phyloP scores from a whole-genome alignment of 2,797 vertebrate genomes.

The Etheostoma perlongum region DNA sequence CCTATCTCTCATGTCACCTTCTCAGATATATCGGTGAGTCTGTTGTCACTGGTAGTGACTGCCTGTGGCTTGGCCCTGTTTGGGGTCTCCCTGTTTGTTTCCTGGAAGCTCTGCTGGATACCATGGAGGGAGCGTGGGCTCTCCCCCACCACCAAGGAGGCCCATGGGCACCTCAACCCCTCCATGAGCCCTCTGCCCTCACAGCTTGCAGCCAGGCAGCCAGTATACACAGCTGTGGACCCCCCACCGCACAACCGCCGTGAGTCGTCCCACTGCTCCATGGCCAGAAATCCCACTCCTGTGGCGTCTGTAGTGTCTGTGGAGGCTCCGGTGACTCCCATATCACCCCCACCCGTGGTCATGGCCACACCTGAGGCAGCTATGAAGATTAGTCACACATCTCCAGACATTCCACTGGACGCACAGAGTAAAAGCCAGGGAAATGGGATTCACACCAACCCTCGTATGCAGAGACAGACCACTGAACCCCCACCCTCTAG shows the following conservation, averaged over 20 bases:
- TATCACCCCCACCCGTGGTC: slow-evolving; percentile 84
- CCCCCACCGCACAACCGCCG: slow-evolving; percentile 88
- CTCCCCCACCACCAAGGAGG: slow-evolving; percentile 90
- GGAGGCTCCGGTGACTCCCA: slow-evolving; percentile 83
- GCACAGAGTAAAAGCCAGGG: slow-evolving; percentile 87
- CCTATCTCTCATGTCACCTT: slow-evolving; percentile 18
- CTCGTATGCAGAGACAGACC: slow-evolving; percentile 92
- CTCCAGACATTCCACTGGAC: slow-evolving; percentile 94
- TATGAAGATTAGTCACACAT: slow-evolving; percentile 99
- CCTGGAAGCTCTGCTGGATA: slow-evolving; percentile 99
- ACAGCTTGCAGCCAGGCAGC: slow-evolving; percentile 84
- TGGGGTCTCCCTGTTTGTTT: slow-evolving; percentile 97
- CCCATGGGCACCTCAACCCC: slow-evolving; percentile 81
- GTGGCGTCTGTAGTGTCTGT: slow-evolving; percentile 90
- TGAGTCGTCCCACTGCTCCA: slow-evolving; percentile 84
- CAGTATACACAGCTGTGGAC: slow-evolving; percentile 92
- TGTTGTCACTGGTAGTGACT: slow-evolving; percentile 95
- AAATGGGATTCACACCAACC: slow-evolving; percentile 88
- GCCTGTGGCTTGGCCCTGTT: slow-evolving; percentile 97
- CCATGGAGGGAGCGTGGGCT: slow-evolving; percentile 95
- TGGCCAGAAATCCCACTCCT: slow-evolving; percentile 88
- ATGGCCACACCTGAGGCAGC: slow-evolving; percentile 89
- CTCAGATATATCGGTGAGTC: slow-evolving; percentile 96
- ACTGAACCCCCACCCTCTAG: slow-evolving; percentile 92
- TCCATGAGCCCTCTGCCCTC: slow-evolving; percentile 72